These are phyloP conservation scores for Conus ventricosus DNA, from an alignment of 1,140 invertebrate species.

Conservation along the genomic window DNA sequence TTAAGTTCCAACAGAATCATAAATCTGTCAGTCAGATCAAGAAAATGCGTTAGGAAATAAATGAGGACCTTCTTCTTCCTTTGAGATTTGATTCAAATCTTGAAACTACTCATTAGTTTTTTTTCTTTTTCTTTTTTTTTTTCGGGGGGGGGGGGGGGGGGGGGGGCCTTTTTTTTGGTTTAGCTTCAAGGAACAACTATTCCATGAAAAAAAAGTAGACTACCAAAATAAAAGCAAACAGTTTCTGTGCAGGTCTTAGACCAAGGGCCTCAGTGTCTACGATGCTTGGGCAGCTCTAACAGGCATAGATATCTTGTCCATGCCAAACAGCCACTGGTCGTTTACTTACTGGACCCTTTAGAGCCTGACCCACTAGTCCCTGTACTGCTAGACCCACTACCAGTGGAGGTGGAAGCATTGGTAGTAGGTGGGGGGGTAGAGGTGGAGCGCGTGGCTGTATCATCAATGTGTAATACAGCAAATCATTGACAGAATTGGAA, in stretches of 20 bases:
- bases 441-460: constrained; percentile 1
- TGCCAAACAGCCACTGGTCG: not conserved
- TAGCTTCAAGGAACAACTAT: too few species aligned
- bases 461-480: not conserved
- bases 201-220: not conserved
- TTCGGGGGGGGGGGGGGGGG: too few species aligned
- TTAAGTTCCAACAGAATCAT: too few species aligned
- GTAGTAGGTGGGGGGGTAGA: constrained; percentile 17
- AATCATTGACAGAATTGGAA: not conserved
- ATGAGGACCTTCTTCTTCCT: too few species aligned
- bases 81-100: too few species aligned
- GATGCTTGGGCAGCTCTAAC: not conserved
- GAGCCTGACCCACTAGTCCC: not conserved
- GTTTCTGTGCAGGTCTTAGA: not conserved
- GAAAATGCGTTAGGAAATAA: too few species aligned
- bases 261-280: not conserved
- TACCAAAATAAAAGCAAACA: not conserved
- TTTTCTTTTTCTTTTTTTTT: too few species aligned
- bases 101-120: too few species aligned
- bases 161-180: too few species aligned
- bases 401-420: constrained; percentile 14
- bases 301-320: not conserved
- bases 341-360: not conserved
- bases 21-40: too few species aligned
- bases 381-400: not conserved